Conservation (phyloP, 2,797 vertebrate species). For the Anguilla anguilla region DNA sequence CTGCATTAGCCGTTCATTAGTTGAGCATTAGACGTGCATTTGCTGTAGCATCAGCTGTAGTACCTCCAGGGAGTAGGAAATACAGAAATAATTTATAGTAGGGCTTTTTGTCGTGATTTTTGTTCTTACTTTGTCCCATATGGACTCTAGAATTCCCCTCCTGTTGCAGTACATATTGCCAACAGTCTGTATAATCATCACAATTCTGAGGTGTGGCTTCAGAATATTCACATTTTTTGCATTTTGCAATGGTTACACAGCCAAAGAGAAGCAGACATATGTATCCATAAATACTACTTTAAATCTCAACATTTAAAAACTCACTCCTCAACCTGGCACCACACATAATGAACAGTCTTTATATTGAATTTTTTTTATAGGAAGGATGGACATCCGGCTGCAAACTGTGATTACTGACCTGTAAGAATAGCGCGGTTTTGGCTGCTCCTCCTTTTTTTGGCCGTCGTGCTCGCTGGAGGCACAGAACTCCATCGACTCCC, state of each 20-base stretch:
- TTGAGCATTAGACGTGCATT: too few species aligned
- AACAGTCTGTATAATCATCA: background rate
- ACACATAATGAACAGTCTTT: background rate
- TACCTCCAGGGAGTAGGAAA: background rate
- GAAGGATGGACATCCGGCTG: background rate
- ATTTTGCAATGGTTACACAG: background rate
- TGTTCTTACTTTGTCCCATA: background rate
- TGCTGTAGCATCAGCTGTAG: background rate
- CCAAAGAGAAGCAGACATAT: background rate
- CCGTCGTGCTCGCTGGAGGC: conserved; percentile 37
- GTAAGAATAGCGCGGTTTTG: conserved; percentile 67
- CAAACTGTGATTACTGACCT: conserved; percentile 60
- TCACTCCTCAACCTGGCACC: background rate
- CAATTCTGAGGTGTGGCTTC: background rate
- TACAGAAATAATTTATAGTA: background rate
- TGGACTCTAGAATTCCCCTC: background rate
- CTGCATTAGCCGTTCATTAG: too few species aligned
- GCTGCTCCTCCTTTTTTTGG: conserved; percentile 1
- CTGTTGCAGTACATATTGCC: background rate
- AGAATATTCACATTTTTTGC: background rate
- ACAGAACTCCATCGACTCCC: conserved; percentile 71
- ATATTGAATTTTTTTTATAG: background rate
- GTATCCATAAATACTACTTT: background rate
- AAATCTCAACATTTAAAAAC: too few species aligned
- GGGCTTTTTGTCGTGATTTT: background rate